These are phyloP conservation scores for Ianthella basta DNA, from an alignment of 37 sponge, comb jelly and placozoan species.

Conservation along the genomic window DNA sequence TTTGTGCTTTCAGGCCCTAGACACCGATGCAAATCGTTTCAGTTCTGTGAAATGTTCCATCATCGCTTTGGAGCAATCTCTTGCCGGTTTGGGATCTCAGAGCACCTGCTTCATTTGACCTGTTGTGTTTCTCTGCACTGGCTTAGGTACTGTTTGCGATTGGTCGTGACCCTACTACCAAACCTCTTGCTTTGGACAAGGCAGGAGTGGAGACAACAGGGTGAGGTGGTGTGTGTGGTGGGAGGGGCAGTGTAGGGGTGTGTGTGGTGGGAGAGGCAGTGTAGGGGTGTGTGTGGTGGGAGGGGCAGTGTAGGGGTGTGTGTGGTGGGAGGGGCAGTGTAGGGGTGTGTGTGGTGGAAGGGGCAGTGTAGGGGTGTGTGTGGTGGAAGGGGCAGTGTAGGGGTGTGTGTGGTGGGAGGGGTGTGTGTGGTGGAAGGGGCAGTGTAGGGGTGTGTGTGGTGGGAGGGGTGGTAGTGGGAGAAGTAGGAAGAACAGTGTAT, in stretches of 20 bases:
- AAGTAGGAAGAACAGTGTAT: no score
- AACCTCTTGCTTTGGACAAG: constrained; percentile 83
- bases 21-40: no score
- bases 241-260: neutral
- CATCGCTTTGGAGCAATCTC: no score
- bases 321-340: constrained; percentile 16
- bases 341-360: neutral
- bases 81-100: no score
- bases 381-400: neutral
- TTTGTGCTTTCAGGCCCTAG: no score
- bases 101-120: no score
- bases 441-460: no score
- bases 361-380: neutral
- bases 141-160: constrained; percentile 86
- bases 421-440: no score
- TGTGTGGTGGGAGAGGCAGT: neutral
- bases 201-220: constrained; percentile 83
- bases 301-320: neutral
- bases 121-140: neutral
- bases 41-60: no score
- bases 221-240: neutral
- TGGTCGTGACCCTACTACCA: constrained; percentile 86
- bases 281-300: neutral
- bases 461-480: no score
- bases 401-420: neutral